Percentiles rank a stretch among this genome's conserved stretches.
Conservation (phyloP, 2,113 vertebrate species). For the Asarcornis scutulata region DNA sequence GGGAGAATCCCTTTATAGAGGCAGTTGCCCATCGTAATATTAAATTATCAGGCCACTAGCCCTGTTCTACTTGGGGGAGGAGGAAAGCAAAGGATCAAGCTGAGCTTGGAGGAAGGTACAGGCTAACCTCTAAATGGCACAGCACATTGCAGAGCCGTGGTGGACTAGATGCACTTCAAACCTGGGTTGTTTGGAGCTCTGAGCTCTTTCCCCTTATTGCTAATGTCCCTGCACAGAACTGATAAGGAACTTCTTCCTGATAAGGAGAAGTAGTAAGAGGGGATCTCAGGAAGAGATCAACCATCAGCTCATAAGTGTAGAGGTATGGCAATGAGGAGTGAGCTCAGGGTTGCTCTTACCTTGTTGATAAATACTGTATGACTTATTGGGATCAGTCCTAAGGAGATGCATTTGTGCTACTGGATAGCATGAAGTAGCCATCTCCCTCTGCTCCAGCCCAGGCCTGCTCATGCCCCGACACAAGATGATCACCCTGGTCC, state of each 20-base stretch:
- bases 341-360: neutral
- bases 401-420: neutral
- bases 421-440: neutral
- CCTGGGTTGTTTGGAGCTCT: neutral
- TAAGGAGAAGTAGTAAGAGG: neutral
- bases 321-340: neutral
- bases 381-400: neutral
- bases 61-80: neutral
- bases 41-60: fast-evolving
- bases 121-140: neutral
- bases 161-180: neutral
- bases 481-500: neutral
- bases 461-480: neutral
- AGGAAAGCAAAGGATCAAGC: neutral
- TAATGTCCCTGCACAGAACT: neutral
- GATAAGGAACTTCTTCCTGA: neutral
- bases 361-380: neutral
- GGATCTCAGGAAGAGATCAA: neutral
- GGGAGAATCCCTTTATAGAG: fast-evolving
- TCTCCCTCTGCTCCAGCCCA: neutral
- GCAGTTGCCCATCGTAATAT: neutral
- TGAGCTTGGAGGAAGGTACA: neutral
- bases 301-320: neutral
- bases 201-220: neutral
- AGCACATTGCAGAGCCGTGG: neutral